These are phyloP conservation scores for Holacanthus passer DNA, from an alignment of 2,113 vertebrate species.

Conservation along the genomic window DNA sequence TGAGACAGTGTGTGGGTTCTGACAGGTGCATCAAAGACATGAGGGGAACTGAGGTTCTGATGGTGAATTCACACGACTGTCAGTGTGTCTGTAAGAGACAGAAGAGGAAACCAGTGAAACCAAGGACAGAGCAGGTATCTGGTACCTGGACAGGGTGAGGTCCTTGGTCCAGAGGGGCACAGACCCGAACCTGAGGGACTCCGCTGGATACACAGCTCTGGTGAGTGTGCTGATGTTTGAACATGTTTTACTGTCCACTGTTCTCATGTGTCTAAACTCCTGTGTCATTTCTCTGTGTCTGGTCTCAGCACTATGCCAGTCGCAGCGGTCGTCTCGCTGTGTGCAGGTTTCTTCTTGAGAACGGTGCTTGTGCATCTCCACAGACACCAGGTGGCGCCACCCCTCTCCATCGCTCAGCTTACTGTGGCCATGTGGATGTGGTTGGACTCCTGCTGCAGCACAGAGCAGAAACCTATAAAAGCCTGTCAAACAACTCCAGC, in stretches of 20 bases:
- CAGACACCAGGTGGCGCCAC: constrained; percentile 92
- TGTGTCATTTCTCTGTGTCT: constrained; percentile 4
- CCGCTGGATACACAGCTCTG: constrained; percentile 90
- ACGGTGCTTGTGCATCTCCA: constrained; percentile 77
- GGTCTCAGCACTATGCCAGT: constrained; percentile 91
- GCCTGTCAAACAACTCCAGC: no score
- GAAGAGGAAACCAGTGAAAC: no score
- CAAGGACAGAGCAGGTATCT: constrained; percentile 95
- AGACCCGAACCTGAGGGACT: constrained; percentile 86
- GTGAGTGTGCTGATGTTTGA: constrained; percentile 75
- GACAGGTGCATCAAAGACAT: no score
- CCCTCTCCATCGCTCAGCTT: constrained; percentile 90
- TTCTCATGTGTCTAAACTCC: no score
- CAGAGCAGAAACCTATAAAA: no score
- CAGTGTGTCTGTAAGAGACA: no score
- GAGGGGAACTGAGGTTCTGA: background rate
- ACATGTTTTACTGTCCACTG: background rate
- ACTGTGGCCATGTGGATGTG: constrained; percentile 88
- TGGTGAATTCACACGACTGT: background rate
- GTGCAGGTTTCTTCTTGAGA: constrained; percentile 73
- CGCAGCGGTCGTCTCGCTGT: constrained; percentile 85
- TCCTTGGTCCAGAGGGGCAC: constrained; percentile 85
- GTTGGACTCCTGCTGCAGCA: constrained; percentile 85
- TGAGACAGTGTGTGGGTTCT: no score
- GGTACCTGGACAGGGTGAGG: constrained; percentile 87